Evolutionary conservation across 2,113 vertebrate species (phyloP).

Genomic region (Hippotragus niger): DNA sequence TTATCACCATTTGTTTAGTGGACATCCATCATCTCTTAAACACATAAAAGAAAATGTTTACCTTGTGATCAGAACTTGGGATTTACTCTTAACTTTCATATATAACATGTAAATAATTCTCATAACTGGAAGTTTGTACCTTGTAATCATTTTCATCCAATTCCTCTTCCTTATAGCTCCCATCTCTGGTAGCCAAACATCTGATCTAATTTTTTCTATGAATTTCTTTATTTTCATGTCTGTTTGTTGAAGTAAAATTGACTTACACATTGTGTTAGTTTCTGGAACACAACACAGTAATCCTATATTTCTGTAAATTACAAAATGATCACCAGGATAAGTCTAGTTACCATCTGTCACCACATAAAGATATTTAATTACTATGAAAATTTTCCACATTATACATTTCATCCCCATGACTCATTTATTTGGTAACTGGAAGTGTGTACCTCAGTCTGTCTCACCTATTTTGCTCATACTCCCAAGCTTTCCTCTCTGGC

Average conservation of each 20-base stretch:
- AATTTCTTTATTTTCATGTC: neutral
- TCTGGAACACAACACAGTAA: neutral
- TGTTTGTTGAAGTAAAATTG: neutral
- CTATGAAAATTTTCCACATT: neutral
- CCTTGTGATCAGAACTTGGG: neutral
- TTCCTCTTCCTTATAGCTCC: neutral
- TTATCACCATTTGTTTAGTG: neutral
- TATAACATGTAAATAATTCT: neutral
- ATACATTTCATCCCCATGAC: neutral
- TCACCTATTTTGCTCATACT: neutral
- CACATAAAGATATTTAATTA: neutral
- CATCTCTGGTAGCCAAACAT: neutral
- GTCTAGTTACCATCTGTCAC: neutral
- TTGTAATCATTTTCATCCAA: neutral
- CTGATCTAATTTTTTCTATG: neutral
- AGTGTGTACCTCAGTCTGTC: neutral
- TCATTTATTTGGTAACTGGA: neutral
- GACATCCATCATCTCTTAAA: neutral
- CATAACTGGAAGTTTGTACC: neutral
- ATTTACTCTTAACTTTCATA: neutral
- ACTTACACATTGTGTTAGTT: neutral
- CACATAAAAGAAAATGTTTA: neutral
- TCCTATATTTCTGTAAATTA: neutral
- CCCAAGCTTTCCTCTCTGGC: neutral
- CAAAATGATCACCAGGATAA: neutral